Conservation (phyloP, 2,797 vertebrate species). For the Centropyge bicolor region DNA sequence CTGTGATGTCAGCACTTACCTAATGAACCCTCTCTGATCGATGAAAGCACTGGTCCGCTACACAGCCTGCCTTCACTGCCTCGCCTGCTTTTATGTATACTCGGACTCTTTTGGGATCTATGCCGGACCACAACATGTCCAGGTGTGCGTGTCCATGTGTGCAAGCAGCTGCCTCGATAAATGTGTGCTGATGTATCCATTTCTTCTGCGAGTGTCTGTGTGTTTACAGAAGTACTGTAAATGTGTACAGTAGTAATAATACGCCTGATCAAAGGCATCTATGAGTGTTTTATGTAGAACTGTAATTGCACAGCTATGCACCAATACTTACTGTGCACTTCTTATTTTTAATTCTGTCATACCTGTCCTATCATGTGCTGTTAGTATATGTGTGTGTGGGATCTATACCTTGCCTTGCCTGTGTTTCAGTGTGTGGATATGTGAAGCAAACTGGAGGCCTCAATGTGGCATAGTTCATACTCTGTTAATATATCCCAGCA, state of each 20-base stretch:
- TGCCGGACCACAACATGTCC: conserved; percentile 48
- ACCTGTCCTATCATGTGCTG: conserved; percentile 1
- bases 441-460: neutral
- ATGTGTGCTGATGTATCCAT: conserved; percentile 29
- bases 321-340: neutral
- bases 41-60: conserved; percentile 89
- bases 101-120: conserved; percentile 66
- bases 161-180: conserved; percentile 23
- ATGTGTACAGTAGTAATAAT: conserved; percentile 8
- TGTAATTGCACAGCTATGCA: conserved; percentile 19
- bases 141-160: conserved; percentile 54
- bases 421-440: neutral
- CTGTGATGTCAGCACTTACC: conserved; percentile 99
- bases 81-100: conserved; percentile 75
- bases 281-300: neutral
- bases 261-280: conserved; percentile 25
- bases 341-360: conserved; percentile 34
- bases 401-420: neutral
- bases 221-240: conserved; percentile 6
- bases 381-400: neutral
- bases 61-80: conserved; percentile 73
- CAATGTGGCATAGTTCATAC: neutral
- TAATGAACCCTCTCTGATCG: conserved; percentile 97
- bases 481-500: no score
- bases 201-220: conserved; percentile 19